These are phyloP conservation scores for Pitta sordida DNA, from an alignment of 2,113 vertebrate species.

Conservation along the genomic window DNA sequence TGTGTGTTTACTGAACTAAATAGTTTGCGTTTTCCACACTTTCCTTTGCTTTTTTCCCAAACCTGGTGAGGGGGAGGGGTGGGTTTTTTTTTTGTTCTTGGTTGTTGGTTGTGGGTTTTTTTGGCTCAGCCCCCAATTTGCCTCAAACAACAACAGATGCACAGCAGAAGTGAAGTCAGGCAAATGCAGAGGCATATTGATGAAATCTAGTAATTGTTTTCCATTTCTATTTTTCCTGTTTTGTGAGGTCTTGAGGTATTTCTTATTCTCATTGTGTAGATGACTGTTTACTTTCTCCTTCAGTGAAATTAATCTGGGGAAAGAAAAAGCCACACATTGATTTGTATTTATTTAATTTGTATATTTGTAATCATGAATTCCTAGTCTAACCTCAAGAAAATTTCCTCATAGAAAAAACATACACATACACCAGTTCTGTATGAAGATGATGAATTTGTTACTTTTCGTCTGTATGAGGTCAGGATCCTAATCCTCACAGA, in stretches of 20 bases:
- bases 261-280: not conserved
- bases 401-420: not conserved
- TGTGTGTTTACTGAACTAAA: too few species aligned
- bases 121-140: too few species aligned
- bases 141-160: too few species aligned
- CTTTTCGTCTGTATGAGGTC: not conserved
- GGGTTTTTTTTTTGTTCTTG: too few species aligned
- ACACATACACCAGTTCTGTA: rapidly evolving
- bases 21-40: too few species aligned
- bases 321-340: not conserved
- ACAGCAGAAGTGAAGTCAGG: not conserved
- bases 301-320: not conserved
- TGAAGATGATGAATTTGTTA: not conserved
- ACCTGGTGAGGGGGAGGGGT: too few species aligned
- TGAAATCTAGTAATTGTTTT: not conserved
- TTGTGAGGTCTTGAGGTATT: not conserved
- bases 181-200: not conserved
- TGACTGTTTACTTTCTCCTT: not conserved
- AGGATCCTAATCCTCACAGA: not conserved
- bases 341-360: not conserved
- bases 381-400: not conserved
- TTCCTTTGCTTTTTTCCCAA: too few species aligned
- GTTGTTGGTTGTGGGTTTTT: too few species aligned
- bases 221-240: not conserved
- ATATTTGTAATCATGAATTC: not conserved